A percentile compares a stretch with the other conserved stretches of the same genome.
phyloP scores from a whole-genome alignment of 2,888 invertebrate genomes.

The Lasioglossum leucozonium region DNA sequence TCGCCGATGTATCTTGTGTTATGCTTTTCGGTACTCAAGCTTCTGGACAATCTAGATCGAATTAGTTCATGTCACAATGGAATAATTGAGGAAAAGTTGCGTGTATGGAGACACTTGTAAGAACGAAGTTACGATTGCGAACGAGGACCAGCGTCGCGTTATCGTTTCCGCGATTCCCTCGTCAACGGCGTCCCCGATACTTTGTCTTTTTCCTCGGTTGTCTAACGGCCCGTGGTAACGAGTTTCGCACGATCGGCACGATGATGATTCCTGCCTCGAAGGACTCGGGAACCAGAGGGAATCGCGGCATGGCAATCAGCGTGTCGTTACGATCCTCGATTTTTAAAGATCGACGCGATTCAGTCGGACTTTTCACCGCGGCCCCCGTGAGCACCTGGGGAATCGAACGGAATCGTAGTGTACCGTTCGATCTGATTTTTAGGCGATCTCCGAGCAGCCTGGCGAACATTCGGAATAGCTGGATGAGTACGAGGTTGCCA shows the following conservation, averaged over 20 bases:
- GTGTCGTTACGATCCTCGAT: conserved; percentile 30
- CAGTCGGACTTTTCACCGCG: conserved; percentile 19
- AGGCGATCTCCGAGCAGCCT: conserved; percentile 16
- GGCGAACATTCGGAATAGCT: conserved; percentile 9
- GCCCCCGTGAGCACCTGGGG: background rate
- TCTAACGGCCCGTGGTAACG: conserved; percentile 56
- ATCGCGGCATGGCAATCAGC: conserved; percentile 47
- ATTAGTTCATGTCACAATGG: background rate
- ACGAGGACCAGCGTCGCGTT: background rate
- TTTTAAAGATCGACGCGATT: conserved; percentile 32
- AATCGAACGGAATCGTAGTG: conserved; percentile 48
- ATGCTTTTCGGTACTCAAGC: background rate
- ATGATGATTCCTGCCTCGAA: conserved; percentile 48
- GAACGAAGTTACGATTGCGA: background rate
- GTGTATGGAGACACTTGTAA: background rate
- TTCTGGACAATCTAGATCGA: background rate
- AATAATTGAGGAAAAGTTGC: background rate
- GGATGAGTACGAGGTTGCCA: background rate
- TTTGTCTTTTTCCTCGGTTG: conserved; percentile 37
- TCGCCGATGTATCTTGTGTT: background rate
- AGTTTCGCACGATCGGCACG: conserved; percentile 55
- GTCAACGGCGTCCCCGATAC: conserved; percentile 42
- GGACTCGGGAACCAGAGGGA: conserved; percentile 30
- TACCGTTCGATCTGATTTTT: conserved; percentile 55
- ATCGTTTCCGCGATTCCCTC: conserved; percentile 44